Conservation (phyloP, 2,113 vertebrate genomes). For the Notarius lentiginosus region DNA sequence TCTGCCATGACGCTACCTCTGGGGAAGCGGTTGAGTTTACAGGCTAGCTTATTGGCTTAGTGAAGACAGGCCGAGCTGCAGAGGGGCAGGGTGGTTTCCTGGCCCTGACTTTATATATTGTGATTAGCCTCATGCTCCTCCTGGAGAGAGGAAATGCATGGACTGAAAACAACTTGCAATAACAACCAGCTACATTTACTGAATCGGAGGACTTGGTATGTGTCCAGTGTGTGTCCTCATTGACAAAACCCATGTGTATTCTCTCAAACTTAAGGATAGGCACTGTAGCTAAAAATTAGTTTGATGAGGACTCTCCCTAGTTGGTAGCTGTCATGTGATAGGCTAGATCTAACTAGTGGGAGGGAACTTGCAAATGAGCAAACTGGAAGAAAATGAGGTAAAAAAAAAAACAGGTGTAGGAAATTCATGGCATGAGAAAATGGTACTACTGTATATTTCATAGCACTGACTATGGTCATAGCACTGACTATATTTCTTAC, state of each 20-base stretch:
- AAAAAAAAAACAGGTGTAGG: neutral
- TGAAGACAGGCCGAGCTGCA: slow-evolving; percentile 52
- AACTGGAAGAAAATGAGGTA: neutral
- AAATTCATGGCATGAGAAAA: neutral
- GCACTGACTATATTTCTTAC: neutral
- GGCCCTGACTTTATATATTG: slow-evolving; percentile 65
- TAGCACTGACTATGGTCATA: neutral
- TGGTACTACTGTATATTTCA: neutral
- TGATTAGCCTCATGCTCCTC: slow-evolving; percentile 56
- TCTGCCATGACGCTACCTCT: slow-evolving; percentile 59
- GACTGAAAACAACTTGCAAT: slow-evolving; percentile 45
- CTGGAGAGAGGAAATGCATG: slow-evolving; percentile 59
- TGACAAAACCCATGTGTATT: neutral
- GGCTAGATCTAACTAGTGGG: neutral
- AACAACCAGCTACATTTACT: slow-evolving; percentile 60
- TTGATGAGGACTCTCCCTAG: neutral
- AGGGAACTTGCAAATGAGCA: neutral
- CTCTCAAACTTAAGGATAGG: neutral
- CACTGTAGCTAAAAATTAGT: neutral
- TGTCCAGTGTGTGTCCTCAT: slow-evolving; percentile 20
- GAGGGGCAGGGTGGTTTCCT: slow-evolving; percentile 60
- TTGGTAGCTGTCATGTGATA: neutral
- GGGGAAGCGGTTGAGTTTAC: slow-evolving; percentile 55
- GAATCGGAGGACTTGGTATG: slow-evolving; percentile 44
- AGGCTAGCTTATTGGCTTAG: slow-evolving; percentile 52